A percentile compares a stretch with the other conserved stretches of the same genome.
Evolutionary conservation across 1,140 invertebrate genomes (phyloP).

Genomic region (Hetaerina americana): DNA sequence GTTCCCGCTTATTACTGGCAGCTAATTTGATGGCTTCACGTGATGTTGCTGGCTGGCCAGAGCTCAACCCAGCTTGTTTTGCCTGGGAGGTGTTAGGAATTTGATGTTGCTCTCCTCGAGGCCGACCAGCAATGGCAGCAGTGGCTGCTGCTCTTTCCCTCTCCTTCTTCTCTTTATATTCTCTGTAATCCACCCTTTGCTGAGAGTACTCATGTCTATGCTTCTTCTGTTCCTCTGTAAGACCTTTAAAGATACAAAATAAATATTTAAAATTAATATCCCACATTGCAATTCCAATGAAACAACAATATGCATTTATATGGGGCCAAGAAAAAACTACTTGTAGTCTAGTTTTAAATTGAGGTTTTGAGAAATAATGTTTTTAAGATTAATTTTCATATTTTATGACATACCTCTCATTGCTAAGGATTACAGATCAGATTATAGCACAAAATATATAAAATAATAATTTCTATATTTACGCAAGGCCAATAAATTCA

Average conservation of each 20-base stretch:
- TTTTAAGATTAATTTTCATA: too few species aligned
- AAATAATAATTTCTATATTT: too few species aligned
- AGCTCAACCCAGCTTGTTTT: slow-evolving; percentile 14
- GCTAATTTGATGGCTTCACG: slow-evolving; percentile 16
- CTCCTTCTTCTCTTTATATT: slow-evolving; percentile 41
- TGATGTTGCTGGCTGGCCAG: slow-evolving; percentile 13
- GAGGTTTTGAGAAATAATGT: too few species aligned
- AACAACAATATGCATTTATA: too few species aligned
- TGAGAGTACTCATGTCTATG: neutral
- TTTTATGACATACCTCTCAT: too few species aligned
- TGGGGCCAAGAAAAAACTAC: too few species aligned
- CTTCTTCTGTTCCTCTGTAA: slow-evolving; percentile 11
- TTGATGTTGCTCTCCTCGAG: slow-evolving; percentile 10
- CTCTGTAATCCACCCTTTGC: slow-evolving; percentile 24
- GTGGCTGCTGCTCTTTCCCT: slow-evolving; percentile 24
- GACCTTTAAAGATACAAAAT: slow-evolving; percentile 6
- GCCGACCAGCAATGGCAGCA: slow-evolving; percentile 3
- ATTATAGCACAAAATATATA: too few species aligned
- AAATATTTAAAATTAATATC: neutral
- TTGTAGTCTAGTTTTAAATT: too few species aligned
- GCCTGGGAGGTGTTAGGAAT: slow-evolving; percentile 13
- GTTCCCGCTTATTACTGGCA: slow-evolving; percentile 19
- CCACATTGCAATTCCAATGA: too few species aligned
- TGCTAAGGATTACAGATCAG: too few species aligned
- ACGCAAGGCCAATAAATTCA: too few species aligned